Base-by-base conservation (phyloP, 2,888 invertebrate species). In the Parnassius apollo region DNA sequence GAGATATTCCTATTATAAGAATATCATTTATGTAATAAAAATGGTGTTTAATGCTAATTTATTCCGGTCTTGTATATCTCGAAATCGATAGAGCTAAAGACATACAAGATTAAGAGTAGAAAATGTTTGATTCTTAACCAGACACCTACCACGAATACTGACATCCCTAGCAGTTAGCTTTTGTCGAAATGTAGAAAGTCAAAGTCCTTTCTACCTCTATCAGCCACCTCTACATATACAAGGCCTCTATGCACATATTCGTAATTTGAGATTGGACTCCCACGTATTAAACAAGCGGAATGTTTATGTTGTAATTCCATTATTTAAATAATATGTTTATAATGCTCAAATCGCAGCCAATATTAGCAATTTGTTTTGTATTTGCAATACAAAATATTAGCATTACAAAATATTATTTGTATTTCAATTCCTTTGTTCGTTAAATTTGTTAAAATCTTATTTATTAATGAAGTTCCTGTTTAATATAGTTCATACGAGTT, bases 401-500 rank as follows among this genome's bases (percentile, higher is more conserved):
- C 7, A 57, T 42, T 57, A 49, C 45, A 57, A 57, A 61, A 61
- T 13, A 49, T 12, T 62, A 55, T 62, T 62, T 58, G 44, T 49
- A 59, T 59, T 50, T 44, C 58, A 48, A 50, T 56, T 51, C 54
- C 54, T 59, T 35, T 12, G 35, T 45, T 50, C 11, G 9, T 54
- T 53, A 53, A 48, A 53, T 46, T 13, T 18, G 18, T 18, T 18
- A 18, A 18, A 18, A 18, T 18, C 18, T 18, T 58, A 59, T 65
- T 62, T 59, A 57, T 50, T 54, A 18, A n/a, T 35, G 25, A 25
- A 35, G 58, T 44, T 62, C 62, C 62, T 62, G 62, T 62, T 57
- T 57, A 58, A 18, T 50, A 49, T 18, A 53, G 48, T 57, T 59
- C 57, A 52, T 35, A 52, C 46, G 9, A 12, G 44, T 44, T 56